Evolutionary conservation across 2,797 vertebrate genomes (phyloP).

Genomic region (Morelia viridis): DNA sequence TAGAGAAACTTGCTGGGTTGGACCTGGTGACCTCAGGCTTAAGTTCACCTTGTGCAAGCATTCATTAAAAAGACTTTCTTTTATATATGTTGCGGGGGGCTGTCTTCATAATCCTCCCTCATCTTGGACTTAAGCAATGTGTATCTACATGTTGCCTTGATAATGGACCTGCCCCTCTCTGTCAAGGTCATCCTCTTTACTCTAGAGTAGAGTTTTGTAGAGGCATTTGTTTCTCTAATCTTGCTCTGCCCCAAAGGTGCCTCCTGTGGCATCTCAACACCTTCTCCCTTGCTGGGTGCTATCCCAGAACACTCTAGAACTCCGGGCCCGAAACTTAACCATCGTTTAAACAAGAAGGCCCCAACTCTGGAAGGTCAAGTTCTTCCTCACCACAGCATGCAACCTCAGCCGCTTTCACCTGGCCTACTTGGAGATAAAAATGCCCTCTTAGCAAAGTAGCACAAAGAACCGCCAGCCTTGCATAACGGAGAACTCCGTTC

Average conservation of each 20-base stretch:
- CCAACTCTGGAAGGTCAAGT: background rate
- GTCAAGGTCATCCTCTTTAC: no score
- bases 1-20: background rate
- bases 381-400: background rate
- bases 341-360: no score
- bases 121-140: no score
- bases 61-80: no score
- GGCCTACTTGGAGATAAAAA: conserved; percentile 38
- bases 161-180: no score
- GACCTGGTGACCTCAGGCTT: background rate
- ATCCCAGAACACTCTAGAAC: background rate
- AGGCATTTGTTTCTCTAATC: no score
- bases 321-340: background rate
- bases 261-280: background rate
- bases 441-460: background rate
- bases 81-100: no score
- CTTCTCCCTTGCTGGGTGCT: no score
- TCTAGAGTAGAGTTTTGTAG: no score
- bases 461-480: background rate
- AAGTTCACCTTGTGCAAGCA: background rate
- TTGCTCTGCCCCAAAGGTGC: no score
- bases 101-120: no score
- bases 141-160: no score
- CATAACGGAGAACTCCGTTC: background rate
- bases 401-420: conserved; percentile 5